Base-by-base conservation (phyloP, 30 jellyfish, hydroid and myxozoan species). In the Hydractinia echinata region DNA sequence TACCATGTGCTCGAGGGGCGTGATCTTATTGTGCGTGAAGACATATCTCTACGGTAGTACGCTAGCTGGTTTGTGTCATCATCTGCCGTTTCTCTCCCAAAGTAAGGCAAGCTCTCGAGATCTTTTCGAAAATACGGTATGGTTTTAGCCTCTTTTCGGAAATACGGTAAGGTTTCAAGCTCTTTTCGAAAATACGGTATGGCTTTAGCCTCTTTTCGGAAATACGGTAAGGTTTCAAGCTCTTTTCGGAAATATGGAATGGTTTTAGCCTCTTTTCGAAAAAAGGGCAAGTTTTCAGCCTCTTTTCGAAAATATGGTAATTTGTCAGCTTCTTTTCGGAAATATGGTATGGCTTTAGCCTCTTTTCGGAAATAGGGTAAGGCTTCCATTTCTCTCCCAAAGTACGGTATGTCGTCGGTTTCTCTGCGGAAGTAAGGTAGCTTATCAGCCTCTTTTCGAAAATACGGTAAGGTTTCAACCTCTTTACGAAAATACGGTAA, bases 291-390 rank as follows among this genome's bases (percentile, higher is more conserved):
- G 44, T 50, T 9, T 8, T 71, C 81, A 50, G 69, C 10, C 39
- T 71, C 81, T 20, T 71, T 71, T 19, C 52, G 44, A 15, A 71
- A 71, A 7, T 20, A 50, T 9, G 81, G 81, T 50, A 71, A 3
- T 8, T 4, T 58, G 10, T 8, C 52, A 7, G 55, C n/a, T n/a
- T 71, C 81, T 71, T 19, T 71, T 71, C 52, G 30, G 67, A 71
- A 71, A 52, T 20, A 50, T 7, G 81, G 81, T 8, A 71, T 15
- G 30, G 9, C 66, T 11, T 30, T 20, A 50, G 18, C 51, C 14
- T 71, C 81, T n/a, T 52, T 48, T 71, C 67, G 55, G 53, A 71
- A 71, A 71, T 5, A 50, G 30, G 81, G 81, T 7, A 71, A 52
- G 60, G 30, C 81, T 71, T 71, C 81, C 11, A 19, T 9, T 19